Evolutionary conservation across 1,140 invertebrate species (phyloP), one percentile per base, ranked within the genome.

Genomic region (Helicoverpa zea): DNA sequence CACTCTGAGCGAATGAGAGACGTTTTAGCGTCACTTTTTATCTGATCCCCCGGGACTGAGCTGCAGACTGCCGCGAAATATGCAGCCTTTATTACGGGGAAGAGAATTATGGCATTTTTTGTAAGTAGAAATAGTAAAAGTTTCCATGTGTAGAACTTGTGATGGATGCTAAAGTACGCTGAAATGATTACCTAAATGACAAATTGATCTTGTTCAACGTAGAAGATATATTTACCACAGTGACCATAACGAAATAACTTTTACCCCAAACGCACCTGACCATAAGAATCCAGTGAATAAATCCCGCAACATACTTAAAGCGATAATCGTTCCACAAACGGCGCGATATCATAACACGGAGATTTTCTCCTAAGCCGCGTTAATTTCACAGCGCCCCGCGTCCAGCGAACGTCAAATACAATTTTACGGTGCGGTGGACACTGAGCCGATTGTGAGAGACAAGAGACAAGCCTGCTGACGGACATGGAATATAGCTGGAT

Each of bases 381-480:
- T 94, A 94, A 94, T 94, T 93, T 90, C 74, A 70, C 63, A 76
- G 84, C 68, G 64, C 76, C 68, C 35, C 66, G 30, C 64, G 83
- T 83, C 66, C 85, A 82, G 82, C 82, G 87, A 84, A 86, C 92
- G 91, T 90, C 92, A 92, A 92, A 94, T 87, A 92, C 90, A 94
- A 94, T 94, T 93, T 93, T 90, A 89, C 91, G 91, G 83, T 81
- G 87, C 84, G 84, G 52, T 87, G 91, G 81, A 81, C 87, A 72
- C 91, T 94, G 92, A 94, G 92, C 92, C 92, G 91, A 94, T 94
- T 94, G 92, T 74, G 92, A 87, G 83, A 86, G 91, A 91, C 89
- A 87, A 80, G 92, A 91, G 86, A 91, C 89, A 92, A 91, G 87
- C 89, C 89, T 88, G 89, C 86, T 72, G 83, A 12, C 66, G 72